phyloP scores from a whole-genome alignment of 1,140 invertebrate genomes.

The Littorina saxatilis region DNA sequence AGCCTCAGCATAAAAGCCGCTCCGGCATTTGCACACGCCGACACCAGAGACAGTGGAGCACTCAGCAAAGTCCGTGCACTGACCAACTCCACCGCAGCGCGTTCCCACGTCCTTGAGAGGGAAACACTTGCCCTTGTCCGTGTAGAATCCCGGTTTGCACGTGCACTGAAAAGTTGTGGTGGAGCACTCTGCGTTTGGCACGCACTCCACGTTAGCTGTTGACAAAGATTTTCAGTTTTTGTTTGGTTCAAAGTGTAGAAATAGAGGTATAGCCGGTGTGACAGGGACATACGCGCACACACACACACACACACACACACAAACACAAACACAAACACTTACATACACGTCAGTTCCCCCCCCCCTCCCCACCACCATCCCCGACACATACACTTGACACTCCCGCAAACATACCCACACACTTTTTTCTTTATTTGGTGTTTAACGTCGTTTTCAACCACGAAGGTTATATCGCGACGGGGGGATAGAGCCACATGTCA shows the following conservation, averaged over 20 bases:
- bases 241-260: background rate
- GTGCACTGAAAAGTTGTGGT: background rate
- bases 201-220: slow-evolving; percentile 16
- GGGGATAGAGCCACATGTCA: too few species aligned
- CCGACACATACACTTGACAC: background rate
- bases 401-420: background rate
- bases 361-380: too few species aligned
- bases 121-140: slow-evolving; percentile 23
- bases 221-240: too few species aligned
- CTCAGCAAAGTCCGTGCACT: slow-evolving; percentile 33
- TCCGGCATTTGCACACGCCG: slow-evolving; percentile 18
- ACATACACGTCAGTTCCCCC: background rate
- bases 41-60: background rate
- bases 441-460: too few species aligned
- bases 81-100: background rate
- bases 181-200: slow-evolving; percentile 9
- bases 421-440: too few species aligned
- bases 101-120: background rate
- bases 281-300: background rate
- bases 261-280: background rate
- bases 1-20: slow-evolving; percentile 15
- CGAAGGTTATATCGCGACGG: too few species aligned
- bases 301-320: slow-evolving; percentile 10
- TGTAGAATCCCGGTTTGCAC: slow-evolving; percentile 25
- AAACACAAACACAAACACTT: background rate